phyloP scores from a whole-genome alignment of 2,888 invertebrate species.

The Agrochola macilenta region DNA sequence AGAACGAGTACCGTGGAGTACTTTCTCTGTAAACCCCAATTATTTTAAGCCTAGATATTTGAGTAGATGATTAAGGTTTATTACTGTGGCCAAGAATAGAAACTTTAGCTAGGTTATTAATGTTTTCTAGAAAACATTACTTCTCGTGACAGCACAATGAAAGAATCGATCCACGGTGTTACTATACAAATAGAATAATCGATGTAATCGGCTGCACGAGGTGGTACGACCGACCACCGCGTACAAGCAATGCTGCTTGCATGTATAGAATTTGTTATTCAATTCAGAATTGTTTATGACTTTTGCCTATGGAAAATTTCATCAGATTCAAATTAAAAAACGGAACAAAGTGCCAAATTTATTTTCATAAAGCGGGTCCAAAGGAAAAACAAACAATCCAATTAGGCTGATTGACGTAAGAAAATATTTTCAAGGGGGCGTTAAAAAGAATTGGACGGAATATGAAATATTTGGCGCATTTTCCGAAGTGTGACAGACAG shows the following conservation, averaged over 20 bases:
- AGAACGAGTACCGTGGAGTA: too few relatives aligned
- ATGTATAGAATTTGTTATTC: conserved; percentile 16
- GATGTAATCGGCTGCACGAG: conserved; percentile 23
- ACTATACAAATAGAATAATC: conserved; percentile 33
- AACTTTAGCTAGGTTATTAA: background rate
- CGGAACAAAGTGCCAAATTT: background rate
- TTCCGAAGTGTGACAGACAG: conserved; percentile 67
- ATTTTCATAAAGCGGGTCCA: conserved; percentile 39
- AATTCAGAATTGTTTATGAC: conserved; percentile 15
- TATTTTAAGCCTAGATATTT: background rate
- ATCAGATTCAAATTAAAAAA: conserved; percentile 15
- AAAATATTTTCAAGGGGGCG: conserved; percentile 39
- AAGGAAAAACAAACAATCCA: conserved; percentile 47
- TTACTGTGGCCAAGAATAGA: background rate
- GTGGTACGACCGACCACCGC: conserved; percentile 31
- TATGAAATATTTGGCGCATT: conserved; percentile 51
- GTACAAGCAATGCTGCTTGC: conserved; percentile 15
- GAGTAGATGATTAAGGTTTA: background rate
- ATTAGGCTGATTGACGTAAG: conserved; percentile 49
- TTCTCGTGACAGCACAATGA: conserved; percentile 30
- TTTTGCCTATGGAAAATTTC: background rate
- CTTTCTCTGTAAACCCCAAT: background rate
- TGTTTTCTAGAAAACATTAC: conserved; percentile 17
- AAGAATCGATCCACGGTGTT: conserved; percentile 26
- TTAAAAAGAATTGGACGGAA: conserved; percentile 33